These are phyloP conservation scores for Neoniphon sammara DNA, from an alignment of 2,797 vertebrate genomes.

Conservation along the genomic window DNA sequence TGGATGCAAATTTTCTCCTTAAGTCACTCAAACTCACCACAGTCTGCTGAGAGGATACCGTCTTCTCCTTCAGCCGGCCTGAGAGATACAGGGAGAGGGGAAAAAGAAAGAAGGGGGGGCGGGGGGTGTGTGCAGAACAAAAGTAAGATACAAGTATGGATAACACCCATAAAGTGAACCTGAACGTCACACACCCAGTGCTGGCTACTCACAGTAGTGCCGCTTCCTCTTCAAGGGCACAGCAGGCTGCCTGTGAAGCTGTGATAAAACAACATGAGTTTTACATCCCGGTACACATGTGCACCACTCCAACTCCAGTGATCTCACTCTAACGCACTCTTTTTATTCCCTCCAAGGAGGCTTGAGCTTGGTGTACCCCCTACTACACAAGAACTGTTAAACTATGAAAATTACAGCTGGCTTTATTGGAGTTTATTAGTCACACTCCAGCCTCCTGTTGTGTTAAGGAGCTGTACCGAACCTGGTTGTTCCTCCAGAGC, in stretches of 20 bases:
- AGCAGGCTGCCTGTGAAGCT: constrained; percentile 79
- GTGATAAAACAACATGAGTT: constrained; percentile 50
- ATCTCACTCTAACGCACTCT: constrained; percentile 1
- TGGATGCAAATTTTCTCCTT: neutral
- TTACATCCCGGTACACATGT: constrained; percentile 12
- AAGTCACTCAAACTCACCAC: constrained; percentile 57
- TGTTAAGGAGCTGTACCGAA: constrained; percentile 76
- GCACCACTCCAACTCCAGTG: neutral
- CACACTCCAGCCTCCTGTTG: neutral
- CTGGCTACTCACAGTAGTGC: constrained; percentile 77
- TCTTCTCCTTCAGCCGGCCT: constrained; percentile 92
- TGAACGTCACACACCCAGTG: constrained; percentile 15
- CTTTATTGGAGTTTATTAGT: neutral
- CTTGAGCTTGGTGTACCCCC: neutral
- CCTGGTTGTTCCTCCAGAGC: constrained; percentile 98
- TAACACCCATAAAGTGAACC: constrained; percentile 21
- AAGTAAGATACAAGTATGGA: constrained; percentile 26
- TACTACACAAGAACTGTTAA: neutral
- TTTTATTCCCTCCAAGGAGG: neutral
- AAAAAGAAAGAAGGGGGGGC: constrained; percentile 15
- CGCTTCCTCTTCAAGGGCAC: constrained; percentile 82
- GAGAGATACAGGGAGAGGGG: constrained; percentile 37
- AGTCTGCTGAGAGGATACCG: constrained; percentile 78
- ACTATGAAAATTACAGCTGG: neutral
- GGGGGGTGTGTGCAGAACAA: neutral